These are phyloP conservation scores for Paguma larvata DNA, from an alignment of 2,797 vertebrate genomes.

Conservation along the genomic window DNA sequence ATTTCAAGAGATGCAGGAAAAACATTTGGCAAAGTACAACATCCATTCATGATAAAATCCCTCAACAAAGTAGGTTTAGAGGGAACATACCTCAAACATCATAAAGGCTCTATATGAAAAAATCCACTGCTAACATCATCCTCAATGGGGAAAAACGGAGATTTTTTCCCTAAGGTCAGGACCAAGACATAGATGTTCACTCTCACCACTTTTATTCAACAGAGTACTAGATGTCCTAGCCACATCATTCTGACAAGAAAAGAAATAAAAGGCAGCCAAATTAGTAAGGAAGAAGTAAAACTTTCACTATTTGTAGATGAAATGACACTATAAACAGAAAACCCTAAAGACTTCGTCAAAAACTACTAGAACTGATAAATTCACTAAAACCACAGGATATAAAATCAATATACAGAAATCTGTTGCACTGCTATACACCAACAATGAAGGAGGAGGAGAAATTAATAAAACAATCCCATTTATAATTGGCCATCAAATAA, in stretches of 20 bases:
- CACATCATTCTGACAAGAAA: neutral
- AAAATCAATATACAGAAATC: neutral
- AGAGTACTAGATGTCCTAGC: neutral
- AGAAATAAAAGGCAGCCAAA: neutral
- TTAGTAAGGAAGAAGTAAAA: neutral
- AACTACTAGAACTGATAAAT: neutral
- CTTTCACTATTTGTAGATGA: neutral
- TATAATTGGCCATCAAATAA: neutral
- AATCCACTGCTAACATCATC: neutral
- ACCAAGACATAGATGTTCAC: neutral
- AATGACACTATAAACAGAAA: neutral
- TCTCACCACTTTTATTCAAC: neutral
- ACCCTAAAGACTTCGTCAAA: neutral
- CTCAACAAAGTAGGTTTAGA: neutral
- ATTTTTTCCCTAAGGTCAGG: neutral
- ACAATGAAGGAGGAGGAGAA: neutral
- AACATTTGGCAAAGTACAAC: neutral
- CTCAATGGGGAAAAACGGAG: neutral
- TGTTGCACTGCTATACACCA: neutral
- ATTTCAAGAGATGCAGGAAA: neutral
- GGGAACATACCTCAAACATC: neutral
- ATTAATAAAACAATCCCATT: neutral
- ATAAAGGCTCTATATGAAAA: neutral
- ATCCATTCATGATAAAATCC: neutral
- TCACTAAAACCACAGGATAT: neutral